phyloP scores from a whole-genome alignment of 2,113 vertebrate species.

The Phaetusa simplex region DNA sequence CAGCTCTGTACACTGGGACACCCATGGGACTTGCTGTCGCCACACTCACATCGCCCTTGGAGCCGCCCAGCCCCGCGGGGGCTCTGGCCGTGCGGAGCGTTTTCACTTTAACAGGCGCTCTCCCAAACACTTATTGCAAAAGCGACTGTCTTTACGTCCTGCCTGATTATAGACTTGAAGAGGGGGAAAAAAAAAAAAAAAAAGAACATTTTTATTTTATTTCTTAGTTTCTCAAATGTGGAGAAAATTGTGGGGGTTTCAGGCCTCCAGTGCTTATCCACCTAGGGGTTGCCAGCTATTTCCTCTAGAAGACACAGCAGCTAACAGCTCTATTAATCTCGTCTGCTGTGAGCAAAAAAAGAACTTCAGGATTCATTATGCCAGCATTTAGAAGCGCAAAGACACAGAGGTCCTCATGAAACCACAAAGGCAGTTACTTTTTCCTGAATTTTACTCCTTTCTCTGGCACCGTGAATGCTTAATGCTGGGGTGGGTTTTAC shows the following conservation, averaged over 20 bases:
- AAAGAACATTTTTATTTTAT: background rate
- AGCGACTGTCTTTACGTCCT: rapidly evolving
- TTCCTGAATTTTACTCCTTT: background rate
- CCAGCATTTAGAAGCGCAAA: background rate
- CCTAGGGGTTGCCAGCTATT: background rate
- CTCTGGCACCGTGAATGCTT: background rate
- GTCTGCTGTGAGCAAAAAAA: background rate
- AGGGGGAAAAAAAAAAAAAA: background rate
- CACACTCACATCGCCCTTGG: background rate
- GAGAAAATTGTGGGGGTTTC: background rate
- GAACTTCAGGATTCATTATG: background rate
- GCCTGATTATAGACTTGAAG: background rate
- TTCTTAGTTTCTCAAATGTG: background rate
- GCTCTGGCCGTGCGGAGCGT: background rate
- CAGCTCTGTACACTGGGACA: too few relatives aligned
- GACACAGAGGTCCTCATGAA: background rate
- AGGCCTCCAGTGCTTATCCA: background rate
- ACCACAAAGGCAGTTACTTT: background rate
- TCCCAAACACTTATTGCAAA: background rate
- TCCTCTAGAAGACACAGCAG: background rate
- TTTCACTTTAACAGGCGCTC: background rate
- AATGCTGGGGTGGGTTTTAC: background rate
- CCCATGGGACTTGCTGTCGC: background rate
- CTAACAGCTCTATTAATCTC: background rate
- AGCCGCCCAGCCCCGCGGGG: background rate